Base-by-base conservation (phyloP, 2,888 invertebrate species). In the Polydrusus pterygomalis region DNA sequence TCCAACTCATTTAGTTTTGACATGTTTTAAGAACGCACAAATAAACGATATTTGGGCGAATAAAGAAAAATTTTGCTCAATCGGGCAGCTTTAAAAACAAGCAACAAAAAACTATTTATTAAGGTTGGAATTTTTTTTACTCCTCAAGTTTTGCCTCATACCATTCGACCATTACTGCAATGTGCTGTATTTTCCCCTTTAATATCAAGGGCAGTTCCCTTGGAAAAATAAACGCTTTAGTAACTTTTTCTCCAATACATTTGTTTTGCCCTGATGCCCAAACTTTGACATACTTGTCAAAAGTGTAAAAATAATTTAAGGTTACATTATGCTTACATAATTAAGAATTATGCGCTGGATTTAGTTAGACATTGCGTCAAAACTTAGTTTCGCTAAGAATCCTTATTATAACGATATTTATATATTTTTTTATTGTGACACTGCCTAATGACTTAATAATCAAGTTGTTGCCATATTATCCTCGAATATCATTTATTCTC, bases 401-500 rank as follows among this genome's bases (percentile, higher is more conserved):
- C 17, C 15, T 58, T 34, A 34, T 58, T 54, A 58, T 58, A 43
- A 40, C n/a, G 62, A 43, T 63, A 71, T 63, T 40, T 71, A 47
- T 71, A 71, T 71, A 71, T 71, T 71, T 18, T 47, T 40, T 68
- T 68, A 60, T 74, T 79, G 54, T 75, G 78, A 81, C 81, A 81
- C 81, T 81, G 81, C 81, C 81, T 80, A 68, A 69, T 54, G 54
- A 76, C 76, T 76, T 76, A 60, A 74, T 58, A 60, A 18, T 60
- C 17, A 62, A 63, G 40, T 47, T 70, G 56, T 65, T 72, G 72
- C 72, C 72, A 72, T 65, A 65, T 49, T 49, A 20, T 72, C 56
- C 30, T 25, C 45, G 69, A 56, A 56, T 65, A 60, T 64, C 63
- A 54, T 63, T 51, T 40, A 72, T 64, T 65, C 43, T 70, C 72